Conservation (phyloP, 1,140 invertebrate species). For the Camponotus vicinus region DNA sequence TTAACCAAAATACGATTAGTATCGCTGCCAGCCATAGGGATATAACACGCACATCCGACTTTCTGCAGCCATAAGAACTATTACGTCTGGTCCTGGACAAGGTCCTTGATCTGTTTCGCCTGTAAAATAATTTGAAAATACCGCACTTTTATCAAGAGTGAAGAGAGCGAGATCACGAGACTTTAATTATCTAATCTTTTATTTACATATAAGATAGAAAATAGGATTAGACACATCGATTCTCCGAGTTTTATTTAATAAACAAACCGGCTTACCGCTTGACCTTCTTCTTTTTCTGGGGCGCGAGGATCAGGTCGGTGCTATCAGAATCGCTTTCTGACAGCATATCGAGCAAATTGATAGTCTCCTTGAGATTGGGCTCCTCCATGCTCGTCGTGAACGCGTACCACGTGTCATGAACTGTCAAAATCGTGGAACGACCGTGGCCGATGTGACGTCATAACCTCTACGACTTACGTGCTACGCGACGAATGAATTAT, state of each 20-base stretch:
- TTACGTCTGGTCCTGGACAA: constrained; percentile 71
- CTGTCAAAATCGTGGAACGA: background rate
- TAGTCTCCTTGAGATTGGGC: constrained; percentile 88
- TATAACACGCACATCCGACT: constrained; percentile 77
- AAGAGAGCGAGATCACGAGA: too few relatives aligned
- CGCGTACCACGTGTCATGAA: constrained; percentile 52
- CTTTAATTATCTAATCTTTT: too few relatives aligned
- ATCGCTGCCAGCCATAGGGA: constrained; percentile 81
- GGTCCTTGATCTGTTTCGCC: constrained; percentile 75
- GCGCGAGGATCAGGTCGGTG: constrained; percentile 88
- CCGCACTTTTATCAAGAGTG: background rate
- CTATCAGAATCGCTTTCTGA: constrained; percentile 88
- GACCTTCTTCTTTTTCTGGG: constrained; percentile 87
- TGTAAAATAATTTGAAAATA: constrained; percentile 51
- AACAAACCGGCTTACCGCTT: constrained; percentile 81
- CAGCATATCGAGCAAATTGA: constrained; percentile 88
- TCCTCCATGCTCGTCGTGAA: constrained; percentile 79
- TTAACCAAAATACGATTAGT: constrained; percentile 84
- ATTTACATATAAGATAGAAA: too few relatives aligned
- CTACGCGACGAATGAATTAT: background rate
- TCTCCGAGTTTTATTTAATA: background rate
- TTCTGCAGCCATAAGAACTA: constrained; percentile 77
- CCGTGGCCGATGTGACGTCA: constrained; percentile 47
- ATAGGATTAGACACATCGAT: background rate
- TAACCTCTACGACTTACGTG: constrained; percentile 69